Evolutionary conservation across 2,888 invertebrate species (phyloP), one percentile per base, ranked within the genome.

Genomic region (Drosophila emarginata): DNA sequence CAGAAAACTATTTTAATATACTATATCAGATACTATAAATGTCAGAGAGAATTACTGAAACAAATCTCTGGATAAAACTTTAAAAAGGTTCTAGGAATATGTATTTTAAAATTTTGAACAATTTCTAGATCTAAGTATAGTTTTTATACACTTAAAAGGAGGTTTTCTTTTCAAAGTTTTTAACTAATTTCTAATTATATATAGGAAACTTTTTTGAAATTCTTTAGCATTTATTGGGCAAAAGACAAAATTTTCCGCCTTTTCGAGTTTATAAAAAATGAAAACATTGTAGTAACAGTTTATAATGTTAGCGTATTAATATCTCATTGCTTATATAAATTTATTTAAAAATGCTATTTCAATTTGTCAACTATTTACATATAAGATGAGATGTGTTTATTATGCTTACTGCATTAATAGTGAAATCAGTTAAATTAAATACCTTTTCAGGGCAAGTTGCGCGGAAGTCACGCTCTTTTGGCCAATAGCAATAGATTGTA

Each of bases 401-500:
- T 45, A 21, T 21, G 21, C 18, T 12, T 12, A 21, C 12, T 11
- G 45, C 21, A 45, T 21, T 45, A 45, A 21, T 4, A 12, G 18
- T 45, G 11, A 21, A 45, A 45, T 45, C 45, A 21, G 21, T 45
- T 45, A 21, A 45, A 45, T 45, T 45, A 21, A 45, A 45, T 45
- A 45, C 4, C 9, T 11, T 45, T 45, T 9, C 9, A 45, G 14
- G 9, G 45, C 45, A 21, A 45, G 45, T 45, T 45, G 45, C 4
- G 21, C 45, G 45, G 11, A 45, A 45, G 45, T 45, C 45, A 45
- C 45, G 45, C 45, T 45, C 45, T 21, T 45, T 21, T 45, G 45
- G 45, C 45, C 45, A 45, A 21, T 32, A 21, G 18, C 45, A 45
- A 45, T 45, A 45, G 45, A 45, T 45, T 45, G 21, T 21, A 5